A percentile compares a stretch with the other conserved stretches of the same genome.
Conservation (phyloP, 2,888 invertebrate genomes). For the Drosophila mercatorum region DNA sequence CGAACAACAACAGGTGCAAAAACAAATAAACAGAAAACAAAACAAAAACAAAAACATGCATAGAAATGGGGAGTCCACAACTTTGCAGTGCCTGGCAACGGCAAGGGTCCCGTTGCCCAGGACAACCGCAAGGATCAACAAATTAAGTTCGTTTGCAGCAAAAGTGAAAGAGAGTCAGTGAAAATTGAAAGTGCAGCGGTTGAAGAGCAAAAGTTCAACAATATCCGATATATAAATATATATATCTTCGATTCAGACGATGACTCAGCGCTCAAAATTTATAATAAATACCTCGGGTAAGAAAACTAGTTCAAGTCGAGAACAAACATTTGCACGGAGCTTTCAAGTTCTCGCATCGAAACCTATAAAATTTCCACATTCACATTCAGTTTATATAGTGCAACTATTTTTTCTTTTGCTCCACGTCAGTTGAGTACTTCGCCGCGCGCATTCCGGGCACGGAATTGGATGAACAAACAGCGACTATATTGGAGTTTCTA, state of each 20-base stretch:
- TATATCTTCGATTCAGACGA: not conserved
- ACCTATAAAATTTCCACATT: conserved; percentile 35
- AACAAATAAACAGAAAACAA: conserved; percentile 28
- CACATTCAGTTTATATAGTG: conserved; percentile 7
- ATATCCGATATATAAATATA: not conserved
- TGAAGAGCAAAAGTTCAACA: conserved; percentile 12
- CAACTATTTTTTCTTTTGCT: not conserved
- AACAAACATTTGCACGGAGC: conserved; percentile 5
- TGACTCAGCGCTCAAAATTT: conserved; percentile 81
- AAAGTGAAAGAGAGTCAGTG: conserved; percentile 65
- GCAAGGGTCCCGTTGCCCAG: conserved; percentile 38
- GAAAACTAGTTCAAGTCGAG: conserved; percentile 3
- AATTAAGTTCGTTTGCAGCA: conserved; percentile 38
- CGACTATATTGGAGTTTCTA: conserved; percentile 85
- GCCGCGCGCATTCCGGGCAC: conserved; percentile 75
- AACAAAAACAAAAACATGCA: conserved; percentile 24
- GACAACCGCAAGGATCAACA: conserved; percentile 61
- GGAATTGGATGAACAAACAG: conserved; percentile 81
- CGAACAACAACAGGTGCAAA: conserved; percentile 71
- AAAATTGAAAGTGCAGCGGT: conserved; percentile 67
- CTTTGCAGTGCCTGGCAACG: conserved; percentile 51
- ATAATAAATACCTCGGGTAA: conserved; percentile 85
- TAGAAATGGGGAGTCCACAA: conserved; percentile 43
- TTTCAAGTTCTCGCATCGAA: conserved; percentile 8
- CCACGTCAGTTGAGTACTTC: conserved; percentile 82